Conservation (phyloP, 2,888 invertebrate genomes). For the Brachynemurus nebulosus region DNA sequence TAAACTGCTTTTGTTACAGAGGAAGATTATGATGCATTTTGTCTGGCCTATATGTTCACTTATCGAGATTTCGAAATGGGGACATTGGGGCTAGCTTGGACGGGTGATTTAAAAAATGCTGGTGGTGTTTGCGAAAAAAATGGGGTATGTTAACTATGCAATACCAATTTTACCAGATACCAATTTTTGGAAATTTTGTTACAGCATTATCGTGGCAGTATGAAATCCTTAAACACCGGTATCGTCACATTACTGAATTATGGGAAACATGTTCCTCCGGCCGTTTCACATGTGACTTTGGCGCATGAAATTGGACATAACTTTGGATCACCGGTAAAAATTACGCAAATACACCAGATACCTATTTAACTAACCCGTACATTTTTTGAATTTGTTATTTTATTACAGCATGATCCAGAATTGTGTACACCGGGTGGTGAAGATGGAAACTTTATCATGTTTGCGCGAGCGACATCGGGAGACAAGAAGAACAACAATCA, state of each 20-base stretch:
- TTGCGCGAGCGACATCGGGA: conserved; percentile 94
- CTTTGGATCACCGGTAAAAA: conserved; percentile 88
- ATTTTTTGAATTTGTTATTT: too few species aligned
- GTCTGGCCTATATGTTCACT: conserved; percentile 97
- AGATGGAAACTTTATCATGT: conserved; percentile 99
- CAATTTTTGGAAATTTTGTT: conserved; percentile 23
- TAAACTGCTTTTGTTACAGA: conserved; percentile 60
- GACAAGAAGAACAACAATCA: conserved; percentile 96
- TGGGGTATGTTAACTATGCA: conserved; percentile 50
- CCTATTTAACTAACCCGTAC: too few species aligned
- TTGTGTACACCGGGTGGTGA: conserved; percentile 88
- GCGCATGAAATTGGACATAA: conserved; percentile 99
- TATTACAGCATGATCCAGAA: conserved; percentile 80
- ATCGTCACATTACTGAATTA: conserved; percentile 96
- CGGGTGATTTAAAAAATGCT: conserved; percentile 87
- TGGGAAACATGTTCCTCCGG: conserved; percentile 95
- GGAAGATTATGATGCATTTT: conserved; percentile 96
- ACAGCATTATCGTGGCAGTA: conserved; percentile 87
- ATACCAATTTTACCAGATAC: neutral
- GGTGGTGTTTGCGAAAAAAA: conserved; percentile 98
- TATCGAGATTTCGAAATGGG: conserved; percentile 94
- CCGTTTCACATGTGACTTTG: conserved; percentile 93
- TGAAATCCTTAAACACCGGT: conserved; percentile 93
- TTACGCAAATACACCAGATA: too few species aligned
- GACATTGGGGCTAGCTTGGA: conserved; percentile 95